A percentile compares a stretch with the other conserved stretches of the same genome.
phyloP scores from a whole-genome alignment of 2,888 invertebrate species.

The Drosophila melanosoma region DNA sequence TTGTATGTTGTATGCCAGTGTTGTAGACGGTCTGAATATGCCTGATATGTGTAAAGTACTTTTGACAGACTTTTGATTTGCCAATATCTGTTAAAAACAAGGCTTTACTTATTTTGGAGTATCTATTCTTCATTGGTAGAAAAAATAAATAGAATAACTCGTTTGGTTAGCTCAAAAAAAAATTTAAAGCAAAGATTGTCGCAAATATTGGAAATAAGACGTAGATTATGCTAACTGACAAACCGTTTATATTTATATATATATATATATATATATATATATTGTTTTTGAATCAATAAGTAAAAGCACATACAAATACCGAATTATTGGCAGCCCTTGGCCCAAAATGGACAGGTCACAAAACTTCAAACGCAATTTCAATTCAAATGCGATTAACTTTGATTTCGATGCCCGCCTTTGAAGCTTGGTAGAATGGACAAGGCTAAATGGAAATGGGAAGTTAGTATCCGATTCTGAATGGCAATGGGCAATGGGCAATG shows the following conservation, averaged over 20 bases:
- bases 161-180: neutral
- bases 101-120: neutral
- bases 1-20: neutral
- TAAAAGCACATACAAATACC: slow-evolving; percentile 6
- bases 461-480: slow-evolving; percentile 19
- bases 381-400: slow-evolving; percentile 73
- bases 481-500: neutral
- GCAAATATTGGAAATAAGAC: neutral
- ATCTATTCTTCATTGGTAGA: neutral
- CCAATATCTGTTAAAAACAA: neutral
- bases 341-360: slow-evolving; percentile 27
- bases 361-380: slow-evolving; percentile 62
- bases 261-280: too few relatives aligned
- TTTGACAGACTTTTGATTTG: neutral
- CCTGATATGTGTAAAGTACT: neutral
- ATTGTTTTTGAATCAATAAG: neutral
- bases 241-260: too few relatives aligned
- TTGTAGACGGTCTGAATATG: neutral
- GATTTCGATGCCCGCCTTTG: slow-evolving; percentile 66
- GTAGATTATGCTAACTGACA: neutral
- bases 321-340: slow-evolving; percentile 13
- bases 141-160: too few relatives aligned
- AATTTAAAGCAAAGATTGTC: neutral
- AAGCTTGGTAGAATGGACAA: slow-evolving; percentile 47
- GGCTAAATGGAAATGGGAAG: slow-evolving; percentile 21